These are phyloP conservation scores for Nematostella vectensis DNA, from an alignment of 92 coral and sea anemone species.

Conservation along the genomic window DNA sequence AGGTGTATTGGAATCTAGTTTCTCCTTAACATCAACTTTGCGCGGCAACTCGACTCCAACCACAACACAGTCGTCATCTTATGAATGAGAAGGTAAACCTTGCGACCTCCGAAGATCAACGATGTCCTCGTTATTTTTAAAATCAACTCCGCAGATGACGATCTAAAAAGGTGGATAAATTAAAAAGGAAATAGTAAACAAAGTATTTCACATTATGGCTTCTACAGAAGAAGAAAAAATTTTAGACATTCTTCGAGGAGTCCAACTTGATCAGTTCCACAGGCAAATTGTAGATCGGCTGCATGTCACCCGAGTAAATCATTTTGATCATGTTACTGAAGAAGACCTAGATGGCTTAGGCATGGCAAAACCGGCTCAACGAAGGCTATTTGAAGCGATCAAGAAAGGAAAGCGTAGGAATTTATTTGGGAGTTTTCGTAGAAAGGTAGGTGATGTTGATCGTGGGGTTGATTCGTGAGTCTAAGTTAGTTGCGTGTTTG, in stretches of 20 bases:
- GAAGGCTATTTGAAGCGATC: constrained; percentile 80
- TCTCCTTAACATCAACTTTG: not conserved
- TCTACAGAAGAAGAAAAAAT: constrained; percentile 59
- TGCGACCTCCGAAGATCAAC: not conserved
- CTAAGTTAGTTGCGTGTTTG: not conserved
- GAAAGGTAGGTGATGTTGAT: constrained; percentile 89
- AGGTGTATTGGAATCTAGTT: not conserved
- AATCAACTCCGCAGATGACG: not conserved
- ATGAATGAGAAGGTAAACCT: not conserved
- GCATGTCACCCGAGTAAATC: constrained; percentile 69
- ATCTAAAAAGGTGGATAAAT: too few relatives aligned
- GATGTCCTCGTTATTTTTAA: not conserved
- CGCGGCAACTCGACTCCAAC: too few relatives aligned
- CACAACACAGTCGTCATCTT: not conserved
- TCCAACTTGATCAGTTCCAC: constrained; percentile 88
- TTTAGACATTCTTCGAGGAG: constrained; percentile 46
- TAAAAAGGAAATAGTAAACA: too few relatives aligned
- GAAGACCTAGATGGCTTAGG: constrained; percentile 73
- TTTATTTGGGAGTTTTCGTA: constrained; percentile 65
- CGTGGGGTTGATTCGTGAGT: too few relatives aligned
- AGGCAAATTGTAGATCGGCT: constrained; percentile 72
- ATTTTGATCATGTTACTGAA: constrained; percentile 88
- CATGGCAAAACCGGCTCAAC: constrained; percentile 93
- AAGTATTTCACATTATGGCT: too few relatives aligned
- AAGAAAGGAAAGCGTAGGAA: constrained; percentile 74